Base-by-base conservation (phyloP, 2,797 vertebrate genomes). In the Synaphobranchus kaupii region DNA sequence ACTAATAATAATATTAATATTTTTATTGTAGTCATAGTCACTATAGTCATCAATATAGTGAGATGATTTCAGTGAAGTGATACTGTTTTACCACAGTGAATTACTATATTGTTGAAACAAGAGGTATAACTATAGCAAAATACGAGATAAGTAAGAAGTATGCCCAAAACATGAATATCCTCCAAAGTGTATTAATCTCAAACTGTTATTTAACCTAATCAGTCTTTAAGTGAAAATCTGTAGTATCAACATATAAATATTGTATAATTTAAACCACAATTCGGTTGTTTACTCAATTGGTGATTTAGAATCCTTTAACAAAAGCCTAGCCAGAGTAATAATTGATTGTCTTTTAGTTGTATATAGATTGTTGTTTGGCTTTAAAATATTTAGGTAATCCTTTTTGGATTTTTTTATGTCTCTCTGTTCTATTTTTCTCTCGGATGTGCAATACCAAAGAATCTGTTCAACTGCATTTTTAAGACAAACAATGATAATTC, bases 321-420 rank as follows among this genome's bases (percentile, higher is more conserved):
- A 90, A 92, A 92, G 88, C 87, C 58, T 82, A 83, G 86, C 60
- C 63, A 89, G 88, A 80, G 87, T 87, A 83, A 84, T 86, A 85
- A 94, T 91, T 92, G 92, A 93, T 92, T 89, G 84, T 84, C 90
- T 90, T 90, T 92, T 92, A 91, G 90, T 92, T 91, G 89, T 90
- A 87, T 92, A 91, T 92, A 87, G 91, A 93, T 92, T 81, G 84
- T 76, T n/a, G 76, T 90, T 90, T 87, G 90, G 84, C 88, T 86
- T 58, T 68, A 89, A 90, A 88, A 90, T 90, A 87, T 90, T 88
- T 87, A 86, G 66, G 63, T 90, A 88, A 89, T 85, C 87, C 85
- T 87, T 86, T 78, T 80, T 86, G 87, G 47, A 84, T 87, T 85
- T 83, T 84, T 89, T 50, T 48, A 22, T 25, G 47, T 78, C 68